Percentiles rank a stretch among this genome's conserved stretches.
phyloP scores from a whole-genome alignment of 2,113 vertebrate species.

The Leucopsar rothschildi region DNA sequence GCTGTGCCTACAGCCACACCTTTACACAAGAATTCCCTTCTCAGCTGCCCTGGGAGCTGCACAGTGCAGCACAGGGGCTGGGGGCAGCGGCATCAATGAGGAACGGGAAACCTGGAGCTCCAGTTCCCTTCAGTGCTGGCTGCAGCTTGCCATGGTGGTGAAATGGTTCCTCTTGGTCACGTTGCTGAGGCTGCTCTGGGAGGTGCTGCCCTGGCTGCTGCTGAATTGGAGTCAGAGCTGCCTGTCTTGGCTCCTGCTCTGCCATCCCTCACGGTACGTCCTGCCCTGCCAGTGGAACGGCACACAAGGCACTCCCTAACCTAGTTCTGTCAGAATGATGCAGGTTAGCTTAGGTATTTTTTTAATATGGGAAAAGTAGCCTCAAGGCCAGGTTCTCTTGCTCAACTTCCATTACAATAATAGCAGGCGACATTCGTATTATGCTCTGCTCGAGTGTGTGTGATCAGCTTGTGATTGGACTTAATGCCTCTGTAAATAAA shows the following conservation, averaged over 20 bases:
- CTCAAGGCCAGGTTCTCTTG: neutral
- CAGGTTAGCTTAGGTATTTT: neutral
- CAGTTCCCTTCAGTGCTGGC: neutral
- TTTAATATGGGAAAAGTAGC: slow-evolving; percentile 1
- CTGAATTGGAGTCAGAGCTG: neutral
- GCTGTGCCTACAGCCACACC: neutral
- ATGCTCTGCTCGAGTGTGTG: neutral
- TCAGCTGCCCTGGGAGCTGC: neutral
- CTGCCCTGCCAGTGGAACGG: neutral
- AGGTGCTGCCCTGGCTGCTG: neutral
- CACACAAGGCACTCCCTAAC: neutral
- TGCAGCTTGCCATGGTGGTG: neutral
- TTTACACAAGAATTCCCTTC: neutral
- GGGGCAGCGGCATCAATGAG: accelerated
- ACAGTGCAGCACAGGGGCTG: neutral
- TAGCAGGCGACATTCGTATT: neutral
- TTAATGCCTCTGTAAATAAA: slow-evolving; percentile 25
- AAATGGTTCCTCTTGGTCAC: neutral
- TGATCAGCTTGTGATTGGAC: neutral
- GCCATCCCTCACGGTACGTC: accelerated
- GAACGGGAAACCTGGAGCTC: neutral
- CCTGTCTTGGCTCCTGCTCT: neutral
- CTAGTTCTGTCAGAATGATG: slow-evolving; percentile 29
- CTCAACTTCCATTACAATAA: slow-evolving; percentile 4
- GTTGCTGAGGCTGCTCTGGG: neutral